A percentile compares a stretch with the other conserved stretches of the same genome.
Evolutionary conservation across 1,140 invertebrate genomes (phyloP).

Genomic region (Acromyrmex charruanus): DNA sequence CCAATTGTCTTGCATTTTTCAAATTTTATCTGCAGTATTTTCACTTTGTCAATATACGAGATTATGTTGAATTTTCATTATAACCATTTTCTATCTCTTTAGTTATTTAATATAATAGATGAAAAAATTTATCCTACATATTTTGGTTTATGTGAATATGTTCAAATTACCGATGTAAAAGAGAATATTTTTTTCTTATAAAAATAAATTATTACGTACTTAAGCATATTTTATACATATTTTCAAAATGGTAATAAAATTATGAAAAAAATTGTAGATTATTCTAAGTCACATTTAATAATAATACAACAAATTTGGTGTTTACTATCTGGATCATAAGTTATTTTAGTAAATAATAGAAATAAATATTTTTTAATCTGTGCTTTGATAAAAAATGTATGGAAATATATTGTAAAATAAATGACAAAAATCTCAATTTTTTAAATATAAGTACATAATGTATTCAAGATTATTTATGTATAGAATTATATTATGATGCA

Average conservation of each 20-base stretch:
- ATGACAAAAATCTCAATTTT: no score
- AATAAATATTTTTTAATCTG: no score
- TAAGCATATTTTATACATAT: not conserved
- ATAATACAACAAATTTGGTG: no score
- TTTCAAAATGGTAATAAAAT: not conserved
- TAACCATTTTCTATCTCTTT: not conserved
- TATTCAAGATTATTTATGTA: no score
- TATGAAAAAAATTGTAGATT: no score
- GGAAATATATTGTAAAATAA: no score
- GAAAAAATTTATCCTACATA: not conserved
- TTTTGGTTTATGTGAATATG: not conserved
- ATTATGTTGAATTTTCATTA: not conserved
- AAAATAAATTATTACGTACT: not conserved
- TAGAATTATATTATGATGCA: no score
- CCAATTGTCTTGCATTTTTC: not conserved
- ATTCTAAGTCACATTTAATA: no score
- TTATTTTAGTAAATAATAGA: no score
- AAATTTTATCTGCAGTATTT: not conserved
- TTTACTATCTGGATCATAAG: no score
- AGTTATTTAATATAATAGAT: not conserved
- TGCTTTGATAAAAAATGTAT: no score
- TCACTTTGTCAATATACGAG: not conserved
- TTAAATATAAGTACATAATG: no score
- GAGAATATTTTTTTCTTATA: not conserved
- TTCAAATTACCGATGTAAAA: not conserved